Conservation (phyloP, 2,113 vertebrate species). For the Melanerpes formicivorus region DNA sequence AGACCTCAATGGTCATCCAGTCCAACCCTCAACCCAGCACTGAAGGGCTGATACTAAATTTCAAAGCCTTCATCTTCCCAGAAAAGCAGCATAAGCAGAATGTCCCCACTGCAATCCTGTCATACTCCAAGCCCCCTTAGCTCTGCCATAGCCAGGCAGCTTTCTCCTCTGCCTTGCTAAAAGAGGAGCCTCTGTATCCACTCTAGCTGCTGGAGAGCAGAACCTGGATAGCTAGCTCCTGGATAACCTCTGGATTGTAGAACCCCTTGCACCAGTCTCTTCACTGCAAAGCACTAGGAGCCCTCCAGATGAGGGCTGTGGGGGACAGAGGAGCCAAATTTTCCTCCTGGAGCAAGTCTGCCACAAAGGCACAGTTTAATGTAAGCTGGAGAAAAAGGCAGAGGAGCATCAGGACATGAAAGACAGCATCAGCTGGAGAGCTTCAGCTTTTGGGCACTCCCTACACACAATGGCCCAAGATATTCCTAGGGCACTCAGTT, state of each 20-base stretch:
- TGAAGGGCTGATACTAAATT: too few relatives aligned
- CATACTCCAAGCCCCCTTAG: not conserved
- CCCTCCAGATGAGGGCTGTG: not conserved
- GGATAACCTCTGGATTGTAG: not conserved
- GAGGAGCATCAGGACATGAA: not conserved
- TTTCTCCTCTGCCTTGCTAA: not conserved
- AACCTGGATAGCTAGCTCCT: not conserved
- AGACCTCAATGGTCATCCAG: too few relatives aligned
- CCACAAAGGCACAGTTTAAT: not conserved
- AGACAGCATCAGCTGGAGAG: not conserved
- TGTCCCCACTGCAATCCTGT: accelerated
- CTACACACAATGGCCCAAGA: not conserved
- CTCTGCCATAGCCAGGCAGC: not conserved
- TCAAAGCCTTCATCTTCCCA: not conserved
- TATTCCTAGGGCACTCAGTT: not conserved
- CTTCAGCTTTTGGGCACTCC: not conserved
- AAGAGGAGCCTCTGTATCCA: accelerated
- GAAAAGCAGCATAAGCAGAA: not conserved
- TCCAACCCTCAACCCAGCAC: too few relatives aligned
- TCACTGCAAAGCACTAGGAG: not conserved
- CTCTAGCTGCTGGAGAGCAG: not conserved
- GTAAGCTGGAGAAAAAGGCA: not conserved
- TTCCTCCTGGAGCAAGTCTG: not conserved
- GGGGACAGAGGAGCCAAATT: not conserved
- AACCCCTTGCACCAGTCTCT: not conserved